A percentile compares a stretch with the other conserved stretches of the same genome.
Conservation (phyloP, 2,797 vertebrate genomes). For the Lateolabrax maculatus region DNA sequence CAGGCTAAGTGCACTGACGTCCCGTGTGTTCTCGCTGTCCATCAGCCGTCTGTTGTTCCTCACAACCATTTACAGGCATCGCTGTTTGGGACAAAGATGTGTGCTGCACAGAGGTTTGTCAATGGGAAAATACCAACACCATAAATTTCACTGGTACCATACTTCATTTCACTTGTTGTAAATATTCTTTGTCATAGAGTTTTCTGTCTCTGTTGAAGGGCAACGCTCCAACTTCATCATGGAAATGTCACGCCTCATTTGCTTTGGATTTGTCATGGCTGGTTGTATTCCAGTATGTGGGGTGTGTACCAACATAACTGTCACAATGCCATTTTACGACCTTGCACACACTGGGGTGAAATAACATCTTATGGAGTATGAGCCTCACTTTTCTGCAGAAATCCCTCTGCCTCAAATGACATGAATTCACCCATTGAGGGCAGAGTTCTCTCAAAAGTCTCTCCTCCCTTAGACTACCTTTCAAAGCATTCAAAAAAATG, state of each 20-base stretch:
- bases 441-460: neutral
- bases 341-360: neutral
- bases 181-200: neutral
- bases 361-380: slow-evolving; percentile 5
- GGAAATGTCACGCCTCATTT: neutral
- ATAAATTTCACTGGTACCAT: slow-evolving; percentile 3
- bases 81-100: slow-evolving; percentile 44
- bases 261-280: neutral
- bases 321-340: neutral
- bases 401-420: neutral
- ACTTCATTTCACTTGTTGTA: neutral
- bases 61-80: slow-evolving; percentile 74
- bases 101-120: slow-evolving; percentile 2
- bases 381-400: neutral
- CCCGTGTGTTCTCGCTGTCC: slow-evolving; percentile 39
- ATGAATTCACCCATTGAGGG: neutral
- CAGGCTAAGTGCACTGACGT: slow-evolving; percentile 64
- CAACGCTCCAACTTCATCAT: neutral
- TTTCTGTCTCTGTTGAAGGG: neutral
- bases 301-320: neutral
- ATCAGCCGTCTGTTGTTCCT: slow-evolving; percentile 33
- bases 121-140: slow-evolving; percentile 18
- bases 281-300: neutral
- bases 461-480: too few relatives aligned
- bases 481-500: too few relatives aligned